Percentiles rank a stretch among this genome's conserved stretches.
These are phyloP conservation scores for Epistrophe eligans DNA, from an alignment of 2,888 invertebrate genomes.

Conservation along the genomic window DNA sequence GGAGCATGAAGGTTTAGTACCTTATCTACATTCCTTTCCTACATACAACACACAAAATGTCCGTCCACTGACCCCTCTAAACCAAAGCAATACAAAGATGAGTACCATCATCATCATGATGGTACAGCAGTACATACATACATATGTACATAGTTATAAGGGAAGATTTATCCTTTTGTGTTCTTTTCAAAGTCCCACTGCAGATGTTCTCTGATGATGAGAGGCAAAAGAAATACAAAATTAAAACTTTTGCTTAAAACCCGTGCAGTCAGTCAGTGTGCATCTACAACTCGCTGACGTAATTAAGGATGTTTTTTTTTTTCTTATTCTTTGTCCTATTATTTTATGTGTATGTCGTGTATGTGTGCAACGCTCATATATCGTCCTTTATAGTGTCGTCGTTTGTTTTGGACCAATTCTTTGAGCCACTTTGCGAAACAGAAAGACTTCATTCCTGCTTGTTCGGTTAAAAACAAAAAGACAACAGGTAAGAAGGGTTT, in stretches of 20 bases:
- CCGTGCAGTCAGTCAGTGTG: neutral
- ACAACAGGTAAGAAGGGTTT: constrained; percentile 7
- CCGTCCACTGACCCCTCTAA: constrained; percentile 58
- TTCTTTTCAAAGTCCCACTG: constrained; percentile 45
- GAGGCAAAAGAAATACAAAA: constrained; percentile 46
- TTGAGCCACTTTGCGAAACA: constrained; percentile 37
- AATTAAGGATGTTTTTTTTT: constrained; percentile 53
- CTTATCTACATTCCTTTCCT: no score
- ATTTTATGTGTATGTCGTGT: neutral
- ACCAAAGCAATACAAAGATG: constrained; percentile 10
- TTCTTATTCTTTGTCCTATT: constrained; percentile 5
- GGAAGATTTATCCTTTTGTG: constrained; percentile 36
- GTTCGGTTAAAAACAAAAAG: constrained; percentile 39
- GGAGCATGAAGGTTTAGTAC: neutral
- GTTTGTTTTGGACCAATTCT: constrained; percentile 46
- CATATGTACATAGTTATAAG: neutral
- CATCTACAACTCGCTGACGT: constrained; percentile 51
- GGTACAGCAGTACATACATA: neutral
- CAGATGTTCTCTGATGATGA: constrained; percentile 71
- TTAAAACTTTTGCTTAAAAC: constrained; percentile 53
- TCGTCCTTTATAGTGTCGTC: neutral
- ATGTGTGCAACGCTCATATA: neutral
- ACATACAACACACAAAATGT: constrained; percentile 4
- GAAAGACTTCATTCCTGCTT: neutral
- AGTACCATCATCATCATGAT: constrained; percentile 19